Conservation (phyloP, 2,113 vertebrate genomes). For the Parotia lawesii region DNA sequence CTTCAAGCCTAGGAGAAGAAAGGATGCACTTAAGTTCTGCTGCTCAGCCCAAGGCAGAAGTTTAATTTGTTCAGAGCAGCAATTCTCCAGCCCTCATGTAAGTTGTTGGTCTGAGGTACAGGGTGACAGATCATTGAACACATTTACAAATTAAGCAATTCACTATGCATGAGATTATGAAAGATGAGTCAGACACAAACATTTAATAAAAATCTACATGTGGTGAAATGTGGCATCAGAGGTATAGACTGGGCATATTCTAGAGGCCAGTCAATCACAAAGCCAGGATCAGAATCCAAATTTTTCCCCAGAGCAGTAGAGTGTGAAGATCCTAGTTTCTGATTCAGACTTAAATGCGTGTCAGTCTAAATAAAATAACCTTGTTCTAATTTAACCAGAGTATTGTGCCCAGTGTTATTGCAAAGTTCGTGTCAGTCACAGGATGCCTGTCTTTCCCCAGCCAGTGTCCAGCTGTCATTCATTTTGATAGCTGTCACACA, state of each 20-base stretch:
- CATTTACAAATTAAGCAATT: slow-evolving; percentile 15
- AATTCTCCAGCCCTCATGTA: background rate
- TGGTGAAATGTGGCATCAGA: background rate
- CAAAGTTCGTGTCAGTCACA: slow-evolving; percentile 34
- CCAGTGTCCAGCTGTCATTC: slow-evolving; percentile 13
- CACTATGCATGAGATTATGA: background rate
- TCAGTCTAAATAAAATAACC: slow-evolving; percentile 18
- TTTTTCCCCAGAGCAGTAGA: background rate
- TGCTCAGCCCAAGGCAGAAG: background rate
- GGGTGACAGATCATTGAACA: background rate
- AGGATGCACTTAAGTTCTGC: background rate
- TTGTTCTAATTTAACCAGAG: slow-evolving; percentile 14
- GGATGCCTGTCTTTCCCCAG: background rate
- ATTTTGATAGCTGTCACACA: slow-evolving; percentile 22
- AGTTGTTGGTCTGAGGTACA: background rate
- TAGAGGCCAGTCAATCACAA: background rate
- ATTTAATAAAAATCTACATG: background rate
- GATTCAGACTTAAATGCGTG: background rate
- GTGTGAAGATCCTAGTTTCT: background rate
- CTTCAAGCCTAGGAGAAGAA: background rate
- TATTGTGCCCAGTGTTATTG: background rate
- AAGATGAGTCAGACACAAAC: background rate
- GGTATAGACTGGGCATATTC: background rate
- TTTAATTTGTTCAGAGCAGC: background rate
- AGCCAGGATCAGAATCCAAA: background rate